phyloP scores from a whole-genome alignment of 2,888 invertebrate genomes.

The Meganola albula region DNA sequence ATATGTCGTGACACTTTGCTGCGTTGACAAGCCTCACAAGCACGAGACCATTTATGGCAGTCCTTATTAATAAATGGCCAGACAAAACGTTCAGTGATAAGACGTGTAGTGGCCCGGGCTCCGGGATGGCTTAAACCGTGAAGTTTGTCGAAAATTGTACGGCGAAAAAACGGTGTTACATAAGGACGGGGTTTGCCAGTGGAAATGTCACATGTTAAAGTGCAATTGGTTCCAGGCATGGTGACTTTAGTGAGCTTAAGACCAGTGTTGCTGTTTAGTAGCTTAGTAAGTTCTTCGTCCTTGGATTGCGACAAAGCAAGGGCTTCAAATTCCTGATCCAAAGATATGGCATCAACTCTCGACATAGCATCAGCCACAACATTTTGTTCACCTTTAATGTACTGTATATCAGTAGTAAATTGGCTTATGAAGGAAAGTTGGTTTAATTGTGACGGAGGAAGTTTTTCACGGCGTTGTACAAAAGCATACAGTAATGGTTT shows the following conservation, averaged over 20 bases:
- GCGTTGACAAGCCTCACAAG: background rate
- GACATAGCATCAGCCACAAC: too few species aligned
- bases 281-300: too few species aligned
- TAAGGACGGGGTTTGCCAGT: background rate
- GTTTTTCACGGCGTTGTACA: too few species aligned
- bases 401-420: too few species aligned
- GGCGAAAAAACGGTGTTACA: background rate
- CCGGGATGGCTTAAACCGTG: background rate
- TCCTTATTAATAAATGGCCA: background rate
- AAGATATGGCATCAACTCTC: too few species aligned
- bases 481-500: too few species aligned
- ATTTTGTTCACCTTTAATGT: too few species aligned
- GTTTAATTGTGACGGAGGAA: too few species aligned
- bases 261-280: too few species aligned
- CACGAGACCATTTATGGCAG: background rate
- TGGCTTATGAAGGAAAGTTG: too few species aligned
- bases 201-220: background rate
- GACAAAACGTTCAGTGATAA: background rate
- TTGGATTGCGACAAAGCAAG: too few species aligned
- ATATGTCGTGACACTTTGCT: background rate
- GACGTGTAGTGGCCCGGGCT: background rate
- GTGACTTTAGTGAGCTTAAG: background rate
- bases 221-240: background rate
- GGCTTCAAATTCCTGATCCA: too few species aligned
- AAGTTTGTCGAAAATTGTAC: background rate